Percentiles rank a stretch among this genome's conserved stretches.
These are phyloP conservation scores for Daboia siamensis DNA, from an alignment of 2,113 vertebrate genomes.

Conservation along the genomic window DNA sequence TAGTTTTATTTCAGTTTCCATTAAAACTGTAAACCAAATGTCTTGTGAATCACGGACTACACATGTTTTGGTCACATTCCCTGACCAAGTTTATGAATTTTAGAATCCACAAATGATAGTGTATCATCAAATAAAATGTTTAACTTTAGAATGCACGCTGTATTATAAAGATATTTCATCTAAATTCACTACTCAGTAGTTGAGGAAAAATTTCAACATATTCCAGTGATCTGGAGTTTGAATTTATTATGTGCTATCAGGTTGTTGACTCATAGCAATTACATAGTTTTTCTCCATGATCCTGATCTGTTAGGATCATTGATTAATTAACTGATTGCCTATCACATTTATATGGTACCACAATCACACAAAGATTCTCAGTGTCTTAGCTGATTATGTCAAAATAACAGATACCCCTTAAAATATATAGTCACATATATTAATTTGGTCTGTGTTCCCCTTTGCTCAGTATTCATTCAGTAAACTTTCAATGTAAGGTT, in stretches of 20 bases:
- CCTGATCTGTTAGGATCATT: neutral
- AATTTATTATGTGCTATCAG: neutral
- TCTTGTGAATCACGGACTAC: neutral
- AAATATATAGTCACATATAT: neutral
- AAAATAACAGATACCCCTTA: neutral
- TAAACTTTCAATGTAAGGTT: neutral
- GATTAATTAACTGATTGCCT: neutral
- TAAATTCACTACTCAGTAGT: neutral
- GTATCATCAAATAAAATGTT: neutral
- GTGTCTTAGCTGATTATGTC: neutral
- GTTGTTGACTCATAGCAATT: neutral
- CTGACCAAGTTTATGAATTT: neutral
- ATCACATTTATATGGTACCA: neutral
- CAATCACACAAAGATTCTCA: neutral
- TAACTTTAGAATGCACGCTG: neutral
- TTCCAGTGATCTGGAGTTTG: neutral
- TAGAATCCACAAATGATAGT: neutral
- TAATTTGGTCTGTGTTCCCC: neutral
- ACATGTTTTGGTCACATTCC: neutral
- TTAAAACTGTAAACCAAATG: neutral
- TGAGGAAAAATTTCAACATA: neutral
- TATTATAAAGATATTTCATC: neutral
- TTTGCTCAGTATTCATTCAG: neutral
- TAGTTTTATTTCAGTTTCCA: neutral
- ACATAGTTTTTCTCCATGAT: neutral